Evolutionary conservation across 2,113 vertebrate genomes (phyloP), one percentile per base, ranked within the genome.

Genomic region (Bos taurus): DNA sequence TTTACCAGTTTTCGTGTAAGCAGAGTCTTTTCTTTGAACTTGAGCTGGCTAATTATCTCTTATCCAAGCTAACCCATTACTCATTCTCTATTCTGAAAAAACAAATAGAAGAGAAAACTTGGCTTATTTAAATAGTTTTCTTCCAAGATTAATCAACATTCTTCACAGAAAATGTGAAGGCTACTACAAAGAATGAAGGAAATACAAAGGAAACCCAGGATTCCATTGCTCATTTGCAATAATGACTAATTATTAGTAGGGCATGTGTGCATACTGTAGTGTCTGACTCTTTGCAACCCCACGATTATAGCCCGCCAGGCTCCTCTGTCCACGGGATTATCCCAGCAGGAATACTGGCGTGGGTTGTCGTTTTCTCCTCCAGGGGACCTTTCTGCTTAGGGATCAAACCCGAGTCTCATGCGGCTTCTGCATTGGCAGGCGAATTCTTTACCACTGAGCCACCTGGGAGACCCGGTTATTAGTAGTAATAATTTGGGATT

Each of bases 1-100:
- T 94, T 95, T 90, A 59, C 82, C 10, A 3, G 90, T 17, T 50
- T 78, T 59, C 11, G 0, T 33, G 67, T 77, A 91, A 96, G 54
- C 90, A 78, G 90, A 23, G 6, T 57, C 50, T 60, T 82, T 23
- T 52, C 67, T 82, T 56, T 26, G 82, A 62, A 28, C 8, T 0
- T 5, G 4, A 60, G 50, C 19, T 77, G 56, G 16, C 78, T 5
- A 12, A 21, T 77, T 15, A 28, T 26, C 46, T 48, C 50, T 92
- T 87, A 30, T 3, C 2, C 67, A 90, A 96, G 67, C 83, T 19
- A 36, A 57, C 10, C 25, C 46, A 26, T 92, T 64, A 92, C 48
- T 94, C 93, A 88, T 36, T 59, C 43, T 10, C 46, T n/a, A 36
- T 12, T 86, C 87, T 92, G 25, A 36, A 62, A 46, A 28, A 52